These are phyloP conservation scores for Holothuria leucospilota DNA, from an alignment of 53 echinoderm and acorn worm genomes.

Conservation along the genomic window DNA sequence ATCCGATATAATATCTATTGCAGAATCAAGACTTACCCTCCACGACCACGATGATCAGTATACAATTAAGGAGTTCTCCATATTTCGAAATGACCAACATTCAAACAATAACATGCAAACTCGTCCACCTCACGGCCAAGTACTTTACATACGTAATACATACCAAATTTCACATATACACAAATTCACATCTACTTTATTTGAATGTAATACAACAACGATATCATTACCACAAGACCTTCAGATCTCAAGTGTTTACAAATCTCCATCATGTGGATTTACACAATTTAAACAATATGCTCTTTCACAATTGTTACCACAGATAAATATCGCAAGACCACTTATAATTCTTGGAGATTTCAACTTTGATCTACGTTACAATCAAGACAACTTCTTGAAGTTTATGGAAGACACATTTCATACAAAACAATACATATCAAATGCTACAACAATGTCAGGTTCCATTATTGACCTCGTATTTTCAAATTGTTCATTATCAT, in stretches of 20 bases:
- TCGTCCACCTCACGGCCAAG: conserved; percentile 44
- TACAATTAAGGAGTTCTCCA: too few relatives aligned
- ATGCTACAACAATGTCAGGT: too few relatives aligned
- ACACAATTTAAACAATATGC: neutral
- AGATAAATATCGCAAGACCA: conserved; percentile 1
- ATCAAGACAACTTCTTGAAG: too few relatives aligned
- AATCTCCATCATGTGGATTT: conserved; percentile 10
- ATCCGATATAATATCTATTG: conserved; percentile 38
- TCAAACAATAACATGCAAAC: neutral
- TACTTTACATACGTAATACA: conserved; percentile 19
- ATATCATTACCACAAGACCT: neutral
- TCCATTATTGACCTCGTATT: too few relatives aligned
- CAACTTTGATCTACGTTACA: conserved; percentile 28
- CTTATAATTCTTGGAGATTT: conserved; percentile 51
- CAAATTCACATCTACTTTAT: neutral
- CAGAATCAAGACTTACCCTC: conserved; percentile 43
- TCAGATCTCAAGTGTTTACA: neutral
- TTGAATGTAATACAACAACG: neutral
- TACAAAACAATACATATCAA: too few relatives aligned
- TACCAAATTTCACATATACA: neutral
- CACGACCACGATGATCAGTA: neutral
- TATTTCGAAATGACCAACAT: neutral
- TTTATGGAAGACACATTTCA: too few relatives aligned
- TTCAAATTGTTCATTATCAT: too few relatives aligned
- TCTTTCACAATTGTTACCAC: conserved; percentile 1